Evolutionary conservation across 2,113 vertebrate species (phyloP), one percentile per base, ranked within the genome.

Genomic region (Cottus gobio): DNA sequence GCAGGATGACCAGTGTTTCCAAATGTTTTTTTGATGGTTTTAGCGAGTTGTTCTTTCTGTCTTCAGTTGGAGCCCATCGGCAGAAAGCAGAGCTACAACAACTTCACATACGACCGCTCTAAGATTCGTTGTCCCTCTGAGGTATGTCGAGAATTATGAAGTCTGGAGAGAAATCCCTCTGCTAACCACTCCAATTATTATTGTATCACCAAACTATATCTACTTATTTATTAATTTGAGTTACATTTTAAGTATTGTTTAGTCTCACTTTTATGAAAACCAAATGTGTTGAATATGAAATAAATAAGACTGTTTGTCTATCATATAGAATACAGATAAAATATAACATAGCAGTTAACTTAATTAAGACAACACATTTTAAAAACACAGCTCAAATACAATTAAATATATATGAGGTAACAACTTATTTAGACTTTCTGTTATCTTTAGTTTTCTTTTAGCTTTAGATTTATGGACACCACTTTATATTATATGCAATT

Each of bases 61-160:
- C 63, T 75, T 67, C 91, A 99, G 97, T 28, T 98, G 93, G 96
- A 99, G 82, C 97, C 96, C 3, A 94, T 95, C 31, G 96, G 96
- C 69, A 87, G 71, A 46, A 99, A 98, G 89, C 96, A 95, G 46
- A 90, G 90, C 48, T 97, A 93, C 85, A 97, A 96, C 90, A 96
- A 98, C 92, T 98, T 98, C 86, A 97, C 96, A 7, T 57, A 95
- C 54, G 94, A 95, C 85, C 95, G 96, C 81, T 89, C 91, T 75
- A 98, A 96, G 90, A 95, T 98, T 68, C 95, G 77, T 73, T 98
- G 97, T 83, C 97, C 97, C 61, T 94, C 92, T 13, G 54, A 93
- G 77, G 97, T 99, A 94, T 94, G 95, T 90, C 36, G 9, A 61
- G 1, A 57, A n/a, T 48, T 60, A 7, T 34, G 7, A 4, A 34